Base-by-base conservation (phyloP, 64 coral and sea anemone species). In the Catalaphyllia jardinei region DNA sequence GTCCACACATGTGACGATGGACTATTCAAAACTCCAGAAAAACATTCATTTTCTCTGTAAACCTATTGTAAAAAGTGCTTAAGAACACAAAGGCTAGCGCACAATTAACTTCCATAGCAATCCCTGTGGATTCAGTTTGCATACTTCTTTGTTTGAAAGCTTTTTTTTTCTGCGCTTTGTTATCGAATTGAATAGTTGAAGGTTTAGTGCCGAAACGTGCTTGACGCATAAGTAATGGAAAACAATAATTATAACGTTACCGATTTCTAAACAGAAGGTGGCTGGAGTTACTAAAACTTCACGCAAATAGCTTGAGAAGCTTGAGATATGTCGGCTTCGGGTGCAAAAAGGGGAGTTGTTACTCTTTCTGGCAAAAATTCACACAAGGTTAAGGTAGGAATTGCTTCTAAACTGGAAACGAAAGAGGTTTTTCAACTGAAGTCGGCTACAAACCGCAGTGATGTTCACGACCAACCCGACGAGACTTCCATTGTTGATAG, bases 131-230 rank as follows among this genome's bases (percentile, higher is more conserved):
- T 77, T 77, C 51, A 39, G 4, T 4, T 24, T 20, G 4, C 24
- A 46, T 77, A 0, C 20, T 0, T 50, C 74, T 77, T 77, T 46
- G 49, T 77, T 52, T 17, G 4, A 19, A 50, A 77, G 35, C 19
- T 9, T 17, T 77, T 77, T 77, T 77, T 35, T 77, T 49, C 65
- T 27, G 1, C 5, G 19, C 74, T 77, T 77, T 77, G 74, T 77
- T 24, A 42, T 30, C 22, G 74, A 77, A 77, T 77, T 77, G 74
- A 77, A 77, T 77, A 22, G 74, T 77, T 77, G 35, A 50, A 24
- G 74, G 74, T 51, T 77, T 77, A 51, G 20, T 77, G 19, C 35
- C 33, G 35, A n/a, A 50, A 42, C 0, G 74, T 77, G 74, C 18
- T 49, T 51, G 74, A 42, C 38, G 33, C 6, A 35, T 35, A 20